Evolutionary conservation across 2,797 vertebrate species (phyloP), one percentile per base, ranked within the genome.

Genomic region (Schizothorax lantsangensis): DNA sequence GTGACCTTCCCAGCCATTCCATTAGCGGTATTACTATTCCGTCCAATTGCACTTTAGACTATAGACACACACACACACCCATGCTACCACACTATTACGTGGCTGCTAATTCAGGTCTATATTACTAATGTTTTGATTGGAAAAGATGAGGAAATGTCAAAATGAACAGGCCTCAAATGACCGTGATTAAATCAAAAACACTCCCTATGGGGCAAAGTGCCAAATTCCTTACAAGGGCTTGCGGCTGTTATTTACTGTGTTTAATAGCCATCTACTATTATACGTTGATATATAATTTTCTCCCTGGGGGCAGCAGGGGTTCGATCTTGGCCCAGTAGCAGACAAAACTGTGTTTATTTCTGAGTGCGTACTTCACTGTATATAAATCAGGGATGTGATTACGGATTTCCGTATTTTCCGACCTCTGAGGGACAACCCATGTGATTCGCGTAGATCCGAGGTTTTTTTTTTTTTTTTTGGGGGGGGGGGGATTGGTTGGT

Each of bases 1-100:
- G 86, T 91, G 91, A 93, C 91, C 90, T 92, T 92, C 90, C 72
- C 85, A 68, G 79, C 71, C 77, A 43, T 74, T 91, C 92, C 89
- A 91, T 93, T 94, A 90, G 90, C 90, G 79, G 83, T 91, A 93
- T 92, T 93, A 90, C 89, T 77, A 83, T 91, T 91, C 89, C 88
- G 89, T 92, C 84, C 81, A 92, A 92, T 93, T 87, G 77, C 33
- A 62, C 23, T 85, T 81, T 84, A 85, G 69, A 62, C 59, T 21
- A 45, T 52, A 77, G 23, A 69, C 72, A 68, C 73, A 85, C 81
- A 49, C 64, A 69, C 72, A 68, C 66, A 85, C 62, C 30, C 87
- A 77, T 84, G 77, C 75, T 54, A 54, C 81, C 88, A 88, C 49
- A 86, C 79, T 79, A 72, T 89, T 85, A 69, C 11, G 69, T 62